A percentile compares a stretch with the other conserved stretches of the same genome.
phyloP scores from a whole-genome alignment of 2,888 invertebrate species.

The Dolichomitus sp. region DNA sequence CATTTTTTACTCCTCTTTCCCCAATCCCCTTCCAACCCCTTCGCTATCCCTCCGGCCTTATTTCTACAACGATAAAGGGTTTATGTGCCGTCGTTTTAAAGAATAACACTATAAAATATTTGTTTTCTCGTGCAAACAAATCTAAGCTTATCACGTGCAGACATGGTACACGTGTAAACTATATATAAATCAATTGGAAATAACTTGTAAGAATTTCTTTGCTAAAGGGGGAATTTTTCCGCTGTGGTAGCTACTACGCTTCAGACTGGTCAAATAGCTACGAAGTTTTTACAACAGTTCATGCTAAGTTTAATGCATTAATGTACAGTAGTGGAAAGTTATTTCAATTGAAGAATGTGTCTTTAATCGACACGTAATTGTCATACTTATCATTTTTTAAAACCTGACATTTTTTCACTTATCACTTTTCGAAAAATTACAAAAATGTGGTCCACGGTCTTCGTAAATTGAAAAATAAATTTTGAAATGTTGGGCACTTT shows the following conservation, averaged over 20 bases:
- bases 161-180: not conserved
- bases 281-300: too few relatives aligned
- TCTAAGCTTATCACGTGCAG: not conserved
- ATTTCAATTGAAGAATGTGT: too few relatives aligned
- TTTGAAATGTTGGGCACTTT: too few relatives aligned
- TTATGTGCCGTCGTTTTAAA: not conserved
- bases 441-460: too few relatives aligned
- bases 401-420: too few relatives aligned
- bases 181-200: slow-evolving; percentile 8
- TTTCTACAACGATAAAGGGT: slow-evolving; percentile 12
- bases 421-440: too few relatives aligned
- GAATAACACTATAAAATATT: slow-evolving; percentile 1
- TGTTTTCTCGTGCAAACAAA: not conserved
- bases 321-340: too few relatives aligned
- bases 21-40: not conserved
- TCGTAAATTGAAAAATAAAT: too few relatives aligned
- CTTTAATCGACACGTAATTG: too few relatives aligned
- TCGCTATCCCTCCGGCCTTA: not conserved
- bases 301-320: not conserved
- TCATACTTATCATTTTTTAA: too few relatives aligned
- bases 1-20: not conserved
- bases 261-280: too few relatives aligned
- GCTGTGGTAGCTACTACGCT: too few relatives aligned
- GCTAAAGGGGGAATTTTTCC: not conserved
- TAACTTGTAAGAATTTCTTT: not conserved